phyloP scores from a whole-genome alignment of 2,797 vertebrate species.

The Chaenodraco wilsoni region DNA sequence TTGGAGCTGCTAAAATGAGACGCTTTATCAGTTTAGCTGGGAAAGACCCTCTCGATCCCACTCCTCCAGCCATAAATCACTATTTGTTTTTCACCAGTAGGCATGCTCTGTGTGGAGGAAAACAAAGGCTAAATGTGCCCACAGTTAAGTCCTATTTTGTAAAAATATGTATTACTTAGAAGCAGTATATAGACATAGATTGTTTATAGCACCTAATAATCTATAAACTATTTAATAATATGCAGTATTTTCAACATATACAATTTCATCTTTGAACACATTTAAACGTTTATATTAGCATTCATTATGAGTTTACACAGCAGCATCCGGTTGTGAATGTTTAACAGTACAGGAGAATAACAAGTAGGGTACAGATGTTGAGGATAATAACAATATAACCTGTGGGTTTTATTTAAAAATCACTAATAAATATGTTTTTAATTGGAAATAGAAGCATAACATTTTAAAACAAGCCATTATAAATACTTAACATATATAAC shows the following conservation, averaged over 20 bases:
- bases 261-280: background rate
- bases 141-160: conserved; percentile 34
- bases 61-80: conserved; percentile 67
- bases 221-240: background rate
- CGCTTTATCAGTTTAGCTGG: conserved; percentile 78
- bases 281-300: background rate
- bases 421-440: background rate
- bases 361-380: too few species aligned
- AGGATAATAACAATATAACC: background rate
- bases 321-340: conserved; percentile 1
- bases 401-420: background rate
- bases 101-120: conserved; percentile 32
- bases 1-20: conserved; percentile 76
- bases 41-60: conserved; percentile 65
- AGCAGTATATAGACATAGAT: conserved; percentile 4
- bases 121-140: conserved; percentile 29
- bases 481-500: background rate
- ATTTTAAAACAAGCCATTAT: background rate
- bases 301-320: background rate
- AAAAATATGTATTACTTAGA: conserved; percentile 19
- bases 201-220: background rate
- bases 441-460: background rate
- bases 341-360: background rate
- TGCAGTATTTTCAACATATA: background rate
- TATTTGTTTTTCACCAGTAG: conserved; percentile 57